Evolutionary conservation across 2,888 invertebrate genomes (phyloP).

Genomic region (Eupsilia transversa): DNA sequence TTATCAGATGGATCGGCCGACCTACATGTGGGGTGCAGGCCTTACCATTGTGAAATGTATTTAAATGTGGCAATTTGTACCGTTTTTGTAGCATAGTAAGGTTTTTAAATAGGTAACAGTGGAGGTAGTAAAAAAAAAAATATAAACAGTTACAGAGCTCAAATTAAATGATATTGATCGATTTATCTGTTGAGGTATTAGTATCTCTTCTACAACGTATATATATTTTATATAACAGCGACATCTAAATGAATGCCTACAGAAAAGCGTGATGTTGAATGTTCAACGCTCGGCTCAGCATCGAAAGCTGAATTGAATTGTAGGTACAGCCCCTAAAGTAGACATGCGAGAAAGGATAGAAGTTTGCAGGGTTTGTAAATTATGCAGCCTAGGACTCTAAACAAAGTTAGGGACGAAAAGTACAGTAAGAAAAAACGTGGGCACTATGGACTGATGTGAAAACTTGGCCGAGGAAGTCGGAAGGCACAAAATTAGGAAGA

Average conservation of each 20-base stretch:
- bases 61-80: constrained; percentile 36
- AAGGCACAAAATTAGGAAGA: not conserved
- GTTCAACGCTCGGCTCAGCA: no score
- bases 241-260: not conserved
- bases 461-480: not conserved
- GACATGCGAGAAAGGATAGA: not conserved
- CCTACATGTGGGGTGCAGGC: constrained; percentile 25
- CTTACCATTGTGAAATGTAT: constrained; percentile 30
- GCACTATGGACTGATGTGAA: not conserved
- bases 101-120: no score
- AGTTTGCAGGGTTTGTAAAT: not conserved
- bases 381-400: not conserved
- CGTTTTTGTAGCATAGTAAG: not conserved
- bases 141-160: not conserved
- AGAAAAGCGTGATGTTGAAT: not conserved
- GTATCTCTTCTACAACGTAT: not conserved
- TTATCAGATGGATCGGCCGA: constrained; percentile 51
- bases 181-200: not conserved
- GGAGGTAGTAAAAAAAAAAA: not conserved
- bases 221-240: no score
- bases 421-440: not conserved
- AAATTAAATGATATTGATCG: not conserved
- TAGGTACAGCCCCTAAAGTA: not conserved
- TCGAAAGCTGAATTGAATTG: not conserved
- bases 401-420: not conserved